Evolutionary conservation across 2,888 invertebrate species (phyloP), one percentile per base, ranked within the genome.

Genomic region (Ophion ventricosus): DNA sequence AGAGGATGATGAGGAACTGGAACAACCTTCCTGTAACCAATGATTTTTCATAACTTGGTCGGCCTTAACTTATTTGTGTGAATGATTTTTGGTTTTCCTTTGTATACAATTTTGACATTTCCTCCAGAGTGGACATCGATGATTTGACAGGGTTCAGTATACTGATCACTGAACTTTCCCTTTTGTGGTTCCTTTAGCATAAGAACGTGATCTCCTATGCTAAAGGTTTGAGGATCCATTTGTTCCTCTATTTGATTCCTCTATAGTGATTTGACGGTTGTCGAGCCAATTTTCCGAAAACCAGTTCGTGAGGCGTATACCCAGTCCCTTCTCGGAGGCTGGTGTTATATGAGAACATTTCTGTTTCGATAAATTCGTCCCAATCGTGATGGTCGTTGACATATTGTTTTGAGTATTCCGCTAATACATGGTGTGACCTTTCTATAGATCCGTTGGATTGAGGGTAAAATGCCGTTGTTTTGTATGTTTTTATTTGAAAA

Each of bases 101-200:
- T 80, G 11, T 40, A 69, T n/a, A 20, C 8, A 11, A 79, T 67
- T 61, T 79, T 82, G 0, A 80, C 66, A 8, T 85, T 85, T 14
- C 64, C 72, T 3, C 56, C 43, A 0, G 59, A 59, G 8, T 25
- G 25, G 8, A 59, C 23, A 25, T 59, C 59, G 2, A 59, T 11
- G 10, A 59, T 59, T 23, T 20, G 8, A 7, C 59, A 59, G 2
- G 59, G 59, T 20, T 59, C 59, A 1, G 59, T 23, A 20, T 59
- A 59, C 7, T 59, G 59, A 8, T 59, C 59, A 0, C 4, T 1
- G 10, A 59, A 59, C 8, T 59, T 59, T 2, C 59, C 59, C 0
- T 23, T 59, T 4, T 2, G 11, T 2, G 59, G 59, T 2, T 59
- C 59, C 17, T 25, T 25, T 8, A 59, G 59, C 59, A 25, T 25